These are phyloP conservation scores for Sylvia atricapilla DNA, from an alignment of 2,113 vertebrate species.

Conservation along the genomic window DNA sequence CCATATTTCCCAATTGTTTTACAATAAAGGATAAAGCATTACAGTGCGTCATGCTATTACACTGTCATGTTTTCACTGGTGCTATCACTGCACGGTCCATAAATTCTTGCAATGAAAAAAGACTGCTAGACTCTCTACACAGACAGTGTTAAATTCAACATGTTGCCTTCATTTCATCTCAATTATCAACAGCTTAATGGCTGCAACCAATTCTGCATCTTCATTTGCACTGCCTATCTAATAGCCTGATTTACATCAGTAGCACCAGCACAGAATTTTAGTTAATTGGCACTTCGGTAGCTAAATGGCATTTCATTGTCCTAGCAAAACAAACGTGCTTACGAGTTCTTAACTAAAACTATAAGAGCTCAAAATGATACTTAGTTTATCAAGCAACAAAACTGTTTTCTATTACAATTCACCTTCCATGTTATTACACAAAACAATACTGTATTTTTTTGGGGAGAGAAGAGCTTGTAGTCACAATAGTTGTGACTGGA, in stretches of 20 bases:
- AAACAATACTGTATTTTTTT: background rate
- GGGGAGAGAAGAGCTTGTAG: background rate
- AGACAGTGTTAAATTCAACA: slow-evolving; percentile 12
- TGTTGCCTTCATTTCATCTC: slow-evolving; percentile 21
- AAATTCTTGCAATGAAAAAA: slow-evolving; percentile 50
- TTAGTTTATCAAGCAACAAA: slow-evolving; percentile 1
- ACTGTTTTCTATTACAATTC: background rate
- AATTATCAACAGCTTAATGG: slow-evolving; percentile 50
- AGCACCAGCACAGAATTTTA: slow-evolving; percentile 32
- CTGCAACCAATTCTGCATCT: slow-evolving; percentile 40
- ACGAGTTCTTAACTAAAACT: slow-evolving; percentile 42
- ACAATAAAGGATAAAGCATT: slow-evolving; percentile 15
- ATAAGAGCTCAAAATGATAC: background rate
- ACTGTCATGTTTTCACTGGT: slow-evolving; percentile 47
- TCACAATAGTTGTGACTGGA: background rate
- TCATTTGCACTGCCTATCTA: slow-evolving; percentile 32
- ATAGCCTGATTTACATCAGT: slow-evolving; percentile 54
- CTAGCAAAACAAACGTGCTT: slow-evolving; percentile 47
- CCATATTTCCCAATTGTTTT: slow-evolving; percentile 16
- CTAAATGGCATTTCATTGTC: slow-evolving; percentile 36
- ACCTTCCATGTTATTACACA: background rate
- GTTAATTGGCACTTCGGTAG: slow-evolving; percentile 49
- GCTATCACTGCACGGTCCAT: slow-evolving; percentile 43
- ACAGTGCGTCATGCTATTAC: background rate
- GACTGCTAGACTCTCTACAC: background rate